phyloP scores from a whole-genome alignment of 2,113 vertebrate species.

The Perccottus glenii region DNA sequence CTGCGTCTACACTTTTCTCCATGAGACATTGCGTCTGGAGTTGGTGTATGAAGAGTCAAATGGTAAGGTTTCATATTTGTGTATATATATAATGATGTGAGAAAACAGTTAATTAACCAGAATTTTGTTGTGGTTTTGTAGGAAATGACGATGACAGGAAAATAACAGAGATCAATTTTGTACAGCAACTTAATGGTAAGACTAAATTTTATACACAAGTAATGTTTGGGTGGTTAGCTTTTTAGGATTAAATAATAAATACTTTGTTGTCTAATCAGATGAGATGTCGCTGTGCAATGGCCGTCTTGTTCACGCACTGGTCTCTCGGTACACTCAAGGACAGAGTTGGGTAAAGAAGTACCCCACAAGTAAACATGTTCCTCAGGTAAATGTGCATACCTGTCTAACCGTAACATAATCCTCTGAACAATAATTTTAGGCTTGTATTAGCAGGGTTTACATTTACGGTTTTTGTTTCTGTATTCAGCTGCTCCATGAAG shows the following conservation, averaged over 20 bases:
- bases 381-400: conserved; percentile 53
- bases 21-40: conserved; percentile 69
- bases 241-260: background rate
- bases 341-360: conserved; percentile 70
- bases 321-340: conserved; percentile 50
- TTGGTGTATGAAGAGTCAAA: conserved; percentile 52
- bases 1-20: conserved; percentile 68
- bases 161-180: conserved; percentile 61
- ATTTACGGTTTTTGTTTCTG: background rate
- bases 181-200: conserved; percentile 71
- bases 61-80: conserved; percentile 50
- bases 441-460: background rate
- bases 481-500: conserved; percentile 75
- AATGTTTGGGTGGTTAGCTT: too few species aligned
- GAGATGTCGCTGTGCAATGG: conserved; percentile 60
- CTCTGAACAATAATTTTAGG: background rate
- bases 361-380: conserved; percentile 62
- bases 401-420: background rate
- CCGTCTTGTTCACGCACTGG: conserved; percentile 72
- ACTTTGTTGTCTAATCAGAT: conserved; percentile 43
- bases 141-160: conserved; percentile 44
- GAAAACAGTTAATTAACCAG: background rate
- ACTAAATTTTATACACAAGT: background rate
- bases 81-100: too few species aligned
- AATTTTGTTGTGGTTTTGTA: conserved; percentile 27